phyloP scores from a whole-genome alignment of 2,888 invertebrate genomes.

The Hypolimnas misippus region DNA sequence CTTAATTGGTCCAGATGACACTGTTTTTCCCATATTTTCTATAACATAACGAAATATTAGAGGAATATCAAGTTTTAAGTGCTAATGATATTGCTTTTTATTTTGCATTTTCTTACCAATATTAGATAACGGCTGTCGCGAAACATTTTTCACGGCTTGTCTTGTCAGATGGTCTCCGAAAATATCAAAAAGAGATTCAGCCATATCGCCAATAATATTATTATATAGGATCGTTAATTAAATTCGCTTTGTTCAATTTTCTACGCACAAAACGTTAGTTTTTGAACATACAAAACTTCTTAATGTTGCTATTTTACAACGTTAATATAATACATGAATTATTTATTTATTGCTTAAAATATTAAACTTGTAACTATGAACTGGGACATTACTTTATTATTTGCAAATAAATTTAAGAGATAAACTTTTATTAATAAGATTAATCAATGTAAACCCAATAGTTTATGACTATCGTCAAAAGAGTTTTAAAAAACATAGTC shows the following conservation, averaged over 20 bases:
- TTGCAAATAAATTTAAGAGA: no score
- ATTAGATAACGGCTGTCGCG: conserved; percentile 69
- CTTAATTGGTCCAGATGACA: conserved; percentile 63
- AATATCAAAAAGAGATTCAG: conserved; percentile 69
- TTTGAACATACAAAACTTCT: not conserved
- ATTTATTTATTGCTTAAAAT: no score
- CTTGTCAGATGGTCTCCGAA: conserved; percentile 68
- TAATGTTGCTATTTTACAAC: not conserved
- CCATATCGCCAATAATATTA: conserved; percentile 51
- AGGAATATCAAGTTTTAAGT: not conserved
- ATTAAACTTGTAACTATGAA: no score
- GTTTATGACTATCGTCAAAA: no score
- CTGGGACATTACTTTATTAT: no score
- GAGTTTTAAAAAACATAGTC: no score
- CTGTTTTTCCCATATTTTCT: conserved; percentile 74
- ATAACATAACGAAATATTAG: conserved; percentile 31
- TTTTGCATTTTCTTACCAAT: conserved; percentile 57
- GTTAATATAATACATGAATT: no score
- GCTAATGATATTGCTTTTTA: not conserved
- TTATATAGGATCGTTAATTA: not conserved
- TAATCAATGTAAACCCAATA: no score
- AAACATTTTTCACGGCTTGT: conserved; percentile 63
- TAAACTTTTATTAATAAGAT: no score
- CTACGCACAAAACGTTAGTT: not conserved
- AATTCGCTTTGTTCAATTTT: not conserved